Evolutionary conservation across 2,888 invertebrate species (phyloP).

Genomic region (Epsilonema sp.): DNA sequence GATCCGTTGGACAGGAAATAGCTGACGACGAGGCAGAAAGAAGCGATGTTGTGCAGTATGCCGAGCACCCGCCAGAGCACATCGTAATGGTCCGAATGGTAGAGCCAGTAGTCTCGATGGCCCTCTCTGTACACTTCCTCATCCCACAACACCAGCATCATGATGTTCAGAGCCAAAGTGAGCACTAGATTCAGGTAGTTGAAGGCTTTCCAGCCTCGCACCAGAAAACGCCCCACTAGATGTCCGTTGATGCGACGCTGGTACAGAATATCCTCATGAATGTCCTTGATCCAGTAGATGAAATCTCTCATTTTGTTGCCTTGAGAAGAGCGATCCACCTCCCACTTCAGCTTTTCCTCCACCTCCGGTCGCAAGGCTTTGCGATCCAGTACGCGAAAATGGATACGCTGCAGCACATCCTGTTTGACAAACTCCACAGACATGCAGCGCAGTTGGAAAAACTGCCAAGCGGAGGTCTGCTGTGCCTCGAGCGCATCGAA

Average conservation of each 20-base stretch:
- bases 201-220: slow-evolving; percentile 26
- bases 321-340: slow-evolving; percentile 30
- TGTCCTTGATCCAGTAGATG: slow-evolving; percentile 25
- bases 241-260: slow-evolving; percentile 25
- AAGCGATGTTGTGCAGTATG: slow-evolving; percentile 1
- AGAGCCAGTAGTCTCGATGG: slow-evolving; percentile 1
- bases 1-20: slow-evolving; percentile 25
- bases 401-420: slow-evolving; percentile 27
- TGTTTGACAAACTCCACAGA: neutral
- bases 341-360: slow-evolving; percentile 31
- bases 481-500: slow-evolving; percentile 4
- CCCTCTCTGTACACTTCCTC: no score
- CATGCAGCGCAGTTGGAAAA: neutral
- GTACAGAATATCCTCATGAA: slow-evolving; percentile 27
- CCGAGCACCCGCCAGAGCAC: slow-evolving; percentile 1
- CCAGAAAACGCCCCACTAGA: slow-evolving; percentile 22
- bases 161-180: slow-evolving; percentile 19
- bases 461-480: neutral
- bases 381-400: slow-evolving; percentile 29
- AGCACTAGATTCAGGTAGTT: slow-evolving; percentile 23
- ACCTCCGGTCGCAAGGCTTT: slow-evolving; percentile 28
- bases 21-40: slow-evolving; percentile 12
- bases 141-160: slow-evolving; percentile 24
- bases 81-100: slow-evolving; percentile 1
- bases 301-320: slow-evolving; percentile 32